phyloP scores from a whole-genome alignment of 2,113 vertebrate genomes.

The Datnioides undecimradiatus region DNA sequence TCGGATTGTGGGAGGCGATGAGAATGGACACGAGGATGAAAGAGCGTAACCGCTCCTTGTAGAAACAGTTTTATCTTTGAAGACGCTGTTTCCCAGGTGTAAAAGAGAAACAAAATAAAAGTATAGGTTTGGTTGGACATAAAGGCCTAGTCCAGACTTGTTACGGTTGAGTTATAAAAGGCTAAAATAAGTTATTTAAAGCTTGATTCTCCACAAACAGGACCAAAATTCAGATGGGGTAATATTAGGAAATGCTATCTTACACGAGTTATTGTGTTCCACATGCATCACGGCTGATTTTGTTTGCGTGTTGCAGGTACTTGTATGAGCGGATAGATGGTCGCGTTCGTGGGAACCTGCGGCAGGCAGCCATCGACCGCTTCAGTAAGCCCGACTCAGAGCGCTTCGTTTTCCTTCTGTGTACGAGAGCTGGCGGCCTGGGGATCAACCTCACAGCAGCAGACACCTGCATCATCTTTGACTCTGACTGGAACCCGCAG shows the following conservation, averaged over 20 bases:
- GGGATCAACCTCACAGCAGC: slow-evolving; percentile 98
- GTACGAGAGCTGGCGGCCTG: slow-evolving; percentile 95
- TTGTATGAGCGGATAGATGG: slow-evolving; percentile 97
- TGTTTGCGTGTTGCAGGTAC: slow-evolving; percentile 84
- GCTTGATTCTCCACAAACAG: neutral
- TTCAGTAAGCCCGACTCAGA: slow-evolving; percentile 99
- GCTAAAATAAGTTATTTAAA: neutral
- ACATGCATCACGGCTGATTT: neutral
- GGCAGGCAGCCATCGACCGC: slow-evolving; percentile 97
- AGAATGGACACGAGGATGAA: slow-evolving; percentile 48
- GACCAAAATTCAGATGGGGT: neutral
- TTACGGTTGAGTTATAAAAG: neutral
- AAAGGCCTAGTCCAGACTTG: neutral
- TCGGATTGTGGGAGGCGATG: slow-evolving; percentile 38
- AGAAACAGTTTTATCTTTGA: slow-evolving; percentile 24
- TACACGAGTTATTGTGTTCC: slow-evolving; percentile 37
- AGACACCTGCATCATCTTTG: slow-evolving; percentile 99
- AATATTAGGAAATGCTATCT: no score
- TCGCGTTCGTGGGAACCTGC: slow-evolving; percentile 94
- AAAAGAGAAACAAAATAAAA: slow-evolving; percentile 15
- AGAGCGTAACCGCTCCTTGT: slow-evolving; percentile 9
- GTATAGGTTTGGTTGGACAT: neutral
- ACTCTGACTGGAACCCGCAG: slow-evolving; percentile 99
- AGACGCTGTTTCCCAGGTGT: neutral
- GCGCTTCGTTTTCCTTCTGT: slow-evolving; percentile 97